Evolutionary conservation across 2,113 vertebrate genomes (phyloP).

Genomic region (Synodontis membranacea): DNA sequence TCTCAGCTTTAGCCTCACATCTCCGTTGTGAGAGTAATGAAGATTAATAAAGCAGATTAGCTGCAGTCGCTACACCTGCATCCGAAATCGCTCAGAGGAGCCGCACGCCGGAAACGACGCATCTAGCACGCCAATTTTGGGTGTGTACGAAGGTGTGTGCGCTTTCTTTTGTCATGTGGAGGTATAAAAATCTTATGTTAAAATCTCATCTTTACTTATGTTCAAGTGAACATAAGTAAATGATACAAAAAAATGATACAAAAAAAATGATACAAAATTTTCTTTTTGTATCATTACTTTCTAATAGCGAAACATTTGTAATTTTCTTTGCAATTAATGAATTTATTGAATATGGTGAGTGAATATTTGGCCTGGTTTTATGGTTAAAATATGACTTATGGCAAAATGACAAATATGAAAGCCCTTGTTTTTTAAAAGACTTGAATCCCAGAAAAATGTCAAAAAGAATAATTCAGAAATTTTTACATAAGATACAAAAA

Average conservation of each 20-base stretch:
- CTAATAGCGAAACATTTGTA: background rate
- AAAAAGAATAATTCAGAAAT: too few relatives aligned
- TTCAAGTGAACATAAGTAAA: too few relatives aligned
- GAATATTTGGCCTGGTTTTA: background rate
- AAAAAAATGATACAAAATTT: too few relatives aligned
- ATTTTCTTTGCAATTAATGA: background rate
- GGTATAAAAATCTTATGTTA: background rate
- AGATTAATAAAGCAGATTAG: conserved; percentile 48
- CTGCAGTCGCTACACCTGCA: conserved; percentile 25
- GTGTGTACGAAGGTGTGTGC: background rate
- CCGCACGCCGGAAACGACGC: background rate
- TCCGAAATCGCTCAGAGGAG: conserved; percentile 13
- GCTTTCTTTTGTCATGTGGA: background rate
- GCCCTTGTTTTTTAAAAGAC: too few relatives aligned
- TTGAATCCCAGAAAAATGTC: too few relatives aligned
- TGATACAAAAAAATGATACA: too few relatives aligned
- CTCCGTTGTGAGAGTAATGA: conserved; percentile 42
- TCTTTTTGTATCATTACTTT: too few relatives aligned
- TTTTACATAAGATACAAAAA: too few relatives aligned
- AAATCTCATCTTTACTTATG: background rate
- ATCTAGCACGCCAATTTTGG: background rate
- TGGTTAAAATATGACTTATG: background rate
- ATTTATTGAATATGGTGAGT: background rate
- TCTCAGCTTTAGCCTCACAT: background rate
- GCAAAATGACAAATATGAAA: too few relatives aligned